phyloP scores from a whole-genome alignment of 2,888 invertebrate species.

The Pristionchus japonicus region DNA sequence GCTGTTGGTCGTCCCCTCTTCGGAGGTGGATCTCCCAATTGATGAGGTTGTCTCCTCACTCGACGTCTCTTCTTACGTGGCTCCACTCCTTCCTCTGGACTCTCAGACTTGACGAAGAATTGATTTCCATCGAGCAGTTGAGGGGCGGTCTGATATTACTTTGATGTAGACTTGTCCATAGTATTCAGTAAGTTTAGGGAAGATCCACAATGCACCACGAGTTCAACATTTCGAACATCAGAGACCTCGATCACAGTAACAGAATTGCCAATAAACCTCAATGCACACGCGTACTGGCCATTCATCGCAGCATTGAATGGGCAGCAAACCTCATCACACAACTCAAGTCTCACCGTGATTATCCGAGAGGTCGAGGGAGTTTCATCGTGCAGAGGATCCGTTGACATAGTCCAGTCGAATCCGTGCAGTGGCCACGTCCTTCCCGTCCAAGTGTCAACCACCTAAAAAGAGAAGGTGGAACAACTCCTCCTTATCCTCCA shows the following conservation, averaged over 20 bases:
- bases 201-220: not conserved
- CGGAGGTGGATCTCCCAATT: not conserved
- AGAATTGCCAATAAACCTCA: not conserved
- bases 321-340: not conserved
- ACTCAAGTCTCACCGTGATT: not conserved
- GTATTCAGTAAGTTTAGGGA: not conserved
- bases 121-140: not conserved
- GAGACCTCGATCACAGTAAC: not conserved
- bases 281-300: too few relatives aligned
- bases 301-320: not conserved
- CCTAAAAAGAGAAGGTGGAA: constrained; percentile 4
- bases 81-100: not conserved
- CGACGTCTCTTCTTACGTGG: not conserved
- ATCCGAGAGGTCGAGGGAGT: not conserved
- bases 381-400: not conserved
- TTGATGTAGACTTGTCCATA: not conserved
- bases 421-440: not conserved
- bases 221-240: not conserved
- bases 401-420: not conserved
- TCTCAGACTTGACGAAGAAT: not conserved
- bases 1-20: constrained; percentile 24
- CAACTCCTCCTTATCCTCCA: not conserved
- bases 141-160: not conserved
- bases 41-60: not conserved
- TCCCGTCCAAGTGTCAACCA: constrained; percentile 10